phyloP scores from a whole-genome alignment of 1,140 invertebrate genomes.

The Heliconius eleuchia region DNA sequence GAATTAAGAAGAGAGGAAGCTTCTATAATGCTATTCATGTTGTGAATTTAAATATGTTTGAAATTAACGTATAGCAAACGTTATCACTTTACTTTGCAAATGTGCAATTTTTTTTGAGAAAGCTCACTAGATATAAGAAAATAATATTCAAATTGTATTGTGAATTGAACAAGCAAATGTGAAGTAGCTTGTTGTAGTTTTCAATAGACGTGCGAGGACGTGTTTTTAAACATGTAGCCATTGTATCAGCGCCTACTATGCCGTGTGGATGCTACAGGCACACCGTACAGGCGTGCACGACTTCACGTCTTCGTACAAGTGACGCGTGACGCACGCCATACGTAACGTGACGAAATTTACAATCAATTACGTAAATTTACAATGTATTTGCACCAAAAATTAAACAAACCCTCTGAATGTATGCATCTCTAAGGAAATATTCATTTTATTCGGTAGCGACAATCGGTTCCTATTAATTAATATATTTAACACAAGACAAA shows the following conservation, averaged over 20 bases:
- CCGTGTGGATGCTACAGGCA: slow-evolving; percentile 20
- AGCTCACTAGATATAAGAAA: not conserved
- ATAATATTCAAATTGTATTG: slow-evolving; percentile 14
- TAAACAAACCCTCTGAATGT: not conserved
- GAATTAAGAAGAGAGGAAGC: not conserved
- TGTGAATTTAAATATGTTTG: not conserved
- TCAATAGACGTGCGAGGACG: slow-evolving; percentile 34
- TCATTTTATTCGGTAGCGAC: not conserved
- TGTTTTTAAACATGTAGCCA: slow-evolving; percentile 44
- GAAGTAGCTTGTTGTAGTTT: slow-evolving; percentile 24
- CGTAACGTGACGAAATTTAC: slow-evolving; percentile 40
- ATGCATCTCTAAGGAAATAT: not conserved
- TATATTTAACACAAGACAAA: not conserved
- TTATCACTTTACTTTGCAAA: not conserved
- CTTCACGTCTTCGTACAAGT: slow-evolving; percentile 35
- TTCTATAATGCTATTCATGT: not conserved
- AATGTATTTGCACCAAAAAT: slow-evolving; percentile 1
- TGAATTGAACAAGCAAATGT: slow-evolving; percentile 20
- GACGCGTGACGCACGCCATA: slow-evolving; percentile 39
- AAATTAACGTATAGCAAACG: no score
- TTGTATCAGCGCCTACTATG: slow-evolving; percentile 20
- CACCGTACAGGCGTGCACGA: slow-evolving; percentile 32
- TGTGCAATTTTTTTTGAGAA: not conserved
- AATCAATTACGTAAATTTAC: slow-evolving; percentile 22
- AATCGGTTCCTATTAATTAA: not conserved